Evolutionary conservation across 2,797 vertebrate species (phyloP), one percentile per base, ranked within the genome.

Genomic region (Paguma larvata): DNA sequence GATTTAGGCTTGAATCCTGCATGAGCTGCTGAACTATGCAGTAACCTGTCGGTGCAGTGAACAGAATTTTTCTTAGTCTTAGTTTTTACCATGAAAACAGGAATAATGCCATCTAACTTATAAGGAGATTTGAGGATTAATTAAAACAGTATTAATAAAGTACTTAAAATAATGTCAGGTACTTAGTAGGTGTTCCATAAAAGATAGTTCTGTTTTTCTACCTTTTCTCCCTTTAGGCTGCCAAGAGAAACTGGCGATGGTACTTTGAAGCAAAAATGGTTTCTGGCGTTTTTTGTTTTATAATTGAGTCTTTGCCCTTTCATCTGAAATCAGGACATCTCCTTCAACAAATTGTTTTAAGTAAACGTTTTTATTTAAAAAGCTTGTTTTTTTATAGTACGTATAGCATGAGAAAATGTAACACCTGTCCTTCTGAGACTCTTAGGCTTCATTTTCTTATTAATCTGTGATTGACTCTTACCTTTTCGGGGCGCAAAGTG

Each of bases 61-160:
- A 59, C 25, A 72, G 63, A 41, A 34, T 96, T 96, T 94, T 87
- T 53, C 62, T 56, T 92, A 46, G n/a, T 73, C 85, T 92, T 75
- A 83, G 77, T n/a, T 90, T 96, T 94, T 63, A 68, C 84, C 79
- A 51, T 46, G 91, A 88, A 85, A 73, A 34, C 34, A 65, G 19
- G 32, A 96, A 80, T 93, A 91, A 34, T 73, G 62, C 48, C 88
- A 23, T 89, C 27, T 88, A 96, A 94, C 6, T 77, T 89, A 73
- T 53, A 83, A 46, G 59, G 65, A 84, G n/a, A 4, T 65, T 92
- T 65, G 48, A 95, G n/a, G 56, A 75, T 84, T 91, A 94, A 85
- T 88, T 86, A 90, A 75, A 56, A 41, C 15, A 93, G 44, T 94
- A 73, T 89, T 88, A 56, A 70, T 59, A 78, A 82, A 68, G 41